phyloP scores from a whole-genome alignment of 2,888 invertebrate genomes.

The Sepiola atlantica region DNA sequence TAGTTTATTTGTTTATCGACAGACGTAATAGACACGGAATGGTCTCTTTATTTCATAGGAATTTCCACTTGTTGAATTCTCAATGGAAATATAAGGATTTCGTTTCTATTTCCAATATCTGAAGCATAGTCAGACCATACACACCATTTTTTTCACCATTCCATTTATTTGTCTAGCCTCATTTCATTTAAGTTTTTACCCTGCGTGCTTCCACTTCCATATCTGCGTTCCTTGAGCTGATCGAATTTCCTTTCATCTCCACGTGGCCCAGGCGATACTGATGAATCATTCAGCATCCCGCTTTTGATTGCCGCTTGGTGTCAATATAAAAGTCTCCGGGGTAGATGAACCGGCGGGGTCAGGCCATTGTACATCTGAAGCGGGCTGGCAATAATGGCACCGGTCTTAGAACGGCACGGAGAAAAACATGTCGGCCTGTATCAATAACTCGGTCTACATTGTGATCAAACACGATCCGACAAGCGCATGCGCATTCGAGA shows the following conservation, averaged over 20 bases:
- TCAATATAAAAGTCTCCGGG: conserved; percentile 11
- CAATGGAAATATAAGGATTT: neutral
- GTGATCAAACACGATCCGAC: neutral
- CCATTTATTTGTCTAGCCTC: neutral
- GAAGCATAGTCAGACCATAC: neutral
- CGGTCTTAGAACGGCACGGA: neutral
- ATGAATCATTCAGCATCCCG: neutral
- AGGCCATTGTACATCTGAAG: neutral
- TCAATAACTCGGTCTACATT: neutral
- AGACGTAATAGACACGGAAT: too few species aligned
- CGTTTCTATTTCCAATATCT: neutral
- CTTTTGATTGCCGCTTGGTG: neutral
- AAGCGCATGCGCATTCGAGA: neutral
- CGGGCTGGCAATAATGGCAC: neutral
- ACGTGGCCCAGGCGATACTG: neutral
- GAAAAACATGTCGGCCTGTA: conserved; percentile 1
- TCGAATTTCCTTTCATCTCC: neutral
- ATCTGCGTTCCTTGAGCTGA: neutral
- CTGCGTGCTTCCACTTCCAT: neutral
- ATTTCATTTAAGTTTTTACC: neutral
- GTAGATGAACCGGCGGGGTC: conserved; percentile 1
- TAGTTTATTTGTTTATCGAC: too few species aligned
- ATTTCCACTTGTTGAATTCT: neutral
- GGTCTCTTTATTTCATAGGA: neutral
- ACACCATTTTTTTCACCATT: neutral